Base-by-base conservation (phyloP, 1,140 invertebrate genomes). In the Anthonomus grandis region DNA sequence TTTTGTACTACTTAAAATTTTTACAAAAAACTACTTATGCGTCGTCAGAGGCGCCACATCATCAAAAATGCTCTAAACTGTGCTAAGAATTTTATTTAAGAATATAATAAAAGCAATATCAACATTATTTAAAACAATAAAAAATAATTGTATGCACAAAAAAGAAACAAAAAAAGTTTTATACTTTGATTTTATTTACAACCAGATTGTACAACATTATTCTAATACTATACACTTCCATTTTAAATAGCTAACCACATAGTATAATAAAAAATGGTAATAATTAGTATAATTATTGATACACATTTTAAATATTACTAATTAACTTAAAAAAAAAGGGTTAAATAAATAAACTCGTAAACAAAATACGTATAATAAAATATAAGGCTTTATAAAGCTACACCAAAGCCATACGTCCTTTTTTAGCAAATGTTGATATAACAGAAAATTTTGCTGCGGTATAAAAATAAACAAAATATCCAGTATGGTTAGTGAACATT, bases 151-250 rank as follows among this genome's bases (percentile, higher is more conserved):
- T n/a, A n/a, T n/a, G n/a, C n/a, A n/a, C n/a, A n/a, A n/a, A n/a
- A n/a, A n/a, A n/a, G n/a, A n/a, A n/a, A n/a, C n/a, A n/a, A n/a
- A n/a, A n/a, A 45, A 17, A 45, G 25, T 58, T 58, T 58, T 58
- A 51, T 51, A 36, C 45, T 58, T 58, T 48, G 31, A 58, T 58
- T 64, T 68, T 69, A 70, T 70, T 70, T 70, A 70, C 68, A 70
- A 65, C 66, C 57, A 66, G 68, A 70, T 70, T 68, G 64, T 68
- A 68, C 66, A 70, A 64, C 63, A 66, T 68, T 67, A 67, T 59
- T 65, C 63, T 65, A 67, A 63, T 67, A 67, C 60, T 67, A 65
- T 67, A 67, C 65, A 67, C 27, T 66, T 64, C 53, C 44, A 62
- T 54, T 45, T 59, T 57, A 50, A 67, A 65, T 60, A 65, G 64